A percentile compares a stretch with the other conserved stretches of the same genome.
Evolutionary conservation across 2,888 invertebrate genomes (phyloP).

Genomic region (Carcina quercana): DNA sequence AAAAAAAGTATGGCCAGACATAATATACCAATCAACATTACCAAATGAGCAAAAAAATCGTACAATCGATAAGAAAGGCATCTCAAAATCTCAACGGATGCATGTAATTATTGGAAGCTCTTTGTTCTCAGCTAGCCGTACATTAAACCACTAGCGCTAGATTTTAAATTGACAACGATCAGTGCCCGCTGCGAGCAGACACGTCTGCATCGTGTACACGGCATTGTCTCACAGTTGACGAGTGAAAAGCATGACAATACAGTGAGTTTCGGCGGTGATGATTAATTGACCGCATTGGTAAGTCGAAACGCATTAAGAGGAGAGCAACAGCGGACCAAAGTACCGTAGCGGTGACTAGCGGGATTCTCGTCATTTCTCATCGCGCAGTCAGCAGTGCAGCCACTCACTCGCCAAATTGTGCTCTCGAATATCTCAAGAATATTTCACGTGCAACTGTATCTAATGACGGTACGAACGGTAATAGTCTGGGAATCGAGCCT

Average conservation of each 20-base stretch:
- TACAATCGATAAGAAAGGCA: too few species aligned
- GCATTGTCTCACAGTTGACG: slow-evolving; percentile 15
- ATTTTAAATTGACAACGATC: too few species aligned
- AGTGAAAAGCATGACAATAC: slow-evolving; percentile 27
- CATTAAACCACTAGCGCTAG: too few species aligned
- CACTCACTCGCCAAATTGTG: slow-evolving; percentile 57
- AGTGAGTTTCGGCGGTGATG: slow-evolving; percentile 34
- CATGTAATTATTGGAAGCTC: too few species aligned
- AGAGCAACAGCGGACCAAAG: slow-evolving; percentile 53
- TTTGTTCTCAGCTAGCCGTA: too few species aligned
- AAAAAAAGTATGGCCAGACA: too few species aligned
- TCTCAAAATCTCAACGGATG: too few species aligned
- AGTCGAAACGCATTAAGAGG: slow-evolving; percentile 63
- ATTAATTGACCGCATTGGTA: slow-evolving; percentile 61
- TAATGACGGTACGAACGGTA: slow-evolving; percentile 58
- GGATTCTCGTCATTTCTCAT: slow-evolving; percentile 60
- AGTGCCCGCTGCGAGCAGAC: not conserved
- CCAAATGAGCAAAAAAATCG: too few species aligned
- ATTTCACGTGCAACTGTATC: slow-evolving; percentile 62
- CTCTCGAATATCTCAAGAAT: slow-evolving; percentile 57
- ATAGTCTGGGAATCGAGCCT: slow-evolving; percentile 62
- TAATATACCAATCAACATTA: too few species aligned
- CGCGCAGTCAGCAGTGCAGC: slow-evolving; percentile 27
- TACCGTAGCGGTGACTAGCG: slow-evolving; percentile 68
- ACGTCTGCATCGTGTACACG: slow-evolving; percentile 13